Evolutionary conservation across 2,797 vertebrate species (phyloP).

Genomic region (Pachyuromys duprasi): DNA sequence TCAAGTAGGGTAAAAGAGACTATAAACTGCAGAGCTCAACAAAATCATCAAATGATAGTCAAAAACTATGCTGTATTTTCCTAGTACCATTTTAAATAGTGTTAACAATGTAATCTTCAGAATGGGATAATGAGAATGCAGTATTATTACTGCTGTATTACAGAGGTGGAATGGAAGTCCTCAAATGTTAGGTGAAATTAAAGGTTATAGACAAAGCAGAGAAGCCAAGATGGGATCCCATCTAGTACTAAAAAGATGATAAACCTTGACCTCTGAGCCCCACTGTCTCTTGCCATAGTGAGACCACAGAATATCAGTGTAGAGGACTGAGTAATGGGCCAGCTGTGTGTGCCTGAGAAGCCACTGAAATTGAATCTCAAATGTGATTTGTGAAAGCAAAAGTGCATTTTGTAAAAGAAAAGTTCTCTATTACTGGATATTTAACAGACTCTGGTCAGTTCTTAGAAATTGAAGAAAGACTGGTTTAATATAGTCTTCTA

Average conservation of each 20-base stretch:
- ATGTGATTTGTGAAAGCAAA: neutral
- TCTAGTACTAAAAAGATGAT: neutral
- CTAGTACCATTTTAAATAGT: neutral
- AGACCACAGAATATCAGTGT: neutral
- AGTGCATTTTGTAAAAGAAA: neutral
- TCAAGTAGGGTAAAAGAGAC: neutral
- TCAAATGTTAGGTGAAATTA: no score
- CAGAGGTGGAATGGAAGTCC: neutral
- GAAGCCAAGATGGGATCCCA: neutral
- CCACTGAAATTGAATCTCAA: neutral
- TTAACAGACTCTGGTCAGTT: neutral
- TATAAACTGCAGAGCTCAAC: neutral
- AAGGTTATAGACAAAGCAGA: neutral
- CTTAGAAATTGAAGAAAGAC: neutral
- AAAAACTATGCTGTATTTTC: neutral
- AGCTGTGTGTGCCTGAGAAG: neutral
- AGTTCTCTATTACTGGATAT: neutral
- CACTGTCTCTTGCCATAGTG: no score
- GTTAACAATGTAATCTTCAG: neutral
- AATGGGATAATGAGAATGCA: neutral
- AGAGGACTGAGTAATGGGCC: neutral
- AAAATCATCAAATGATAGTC: neutral
- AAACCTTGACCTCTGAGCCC: neutral
- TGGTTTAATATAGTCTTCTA: neutral
- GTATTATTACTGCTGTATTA: neutral